A percentile compares a stretch with the other conserved stretches of the same genome.
phyloP scores from a whole-genome alignment of 2,113 vertebrate genomes.

The Ia io region DNA sequence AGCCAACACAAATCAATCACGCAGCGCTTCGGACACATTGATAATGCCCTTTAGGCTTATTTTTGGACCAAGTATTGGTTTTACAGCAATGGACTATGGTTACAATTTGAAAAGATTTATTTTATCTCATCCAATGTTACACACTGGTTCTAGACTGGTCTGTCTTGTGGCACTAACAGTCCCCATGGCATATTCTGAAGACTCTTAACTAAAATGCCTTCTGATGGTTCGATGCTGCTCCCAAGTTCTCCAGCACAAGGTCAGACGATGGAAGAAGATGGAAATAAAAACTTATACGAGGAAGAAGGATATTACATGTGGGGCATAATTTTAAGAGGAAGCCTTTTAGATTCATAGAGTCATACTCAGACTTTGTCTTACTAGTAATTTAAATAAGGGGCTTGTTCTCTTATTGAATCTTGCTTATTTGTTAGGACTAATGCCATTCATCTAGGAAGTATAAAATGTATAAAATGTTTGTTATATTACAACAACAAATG shows the following conservation, averaged over 20 bases:
- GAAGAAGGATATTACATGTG: background rate
- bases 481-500: background rate
- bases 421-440: slow-evolving; percentile 2
- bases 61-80: slow-evolving; percentile 61
- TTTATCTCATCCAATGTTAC: background rate
- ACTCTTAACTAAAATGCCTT: background rate
- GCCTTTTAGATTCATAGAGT: background rate
- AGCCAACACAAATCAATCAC: slow-evolving; percentile 54
- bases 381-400: background rate
- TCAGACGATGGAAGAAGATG: background rate
- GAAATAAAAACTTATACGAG: background rate
- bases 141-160: background rate
- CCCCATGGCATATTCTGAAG: background rate
- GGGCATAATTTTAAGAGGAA: slow-evolving; percentile 26
- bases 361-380: background rate
- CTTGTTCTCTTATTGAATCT: background rate
- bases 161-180: background rate
- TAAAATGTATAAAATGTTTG: background rate
- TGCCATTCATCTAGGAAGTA: background rate
- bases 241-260: background rate
- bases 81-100: slow-evolving; percentile 37
- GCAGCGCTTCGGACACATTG: slow-evolving; percentile 54
- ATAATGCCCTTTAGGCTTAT: slow-evolving; percentile 56
- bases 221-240: background rate
- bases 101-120: slow-evolving; percentile 6